phyloP scores from a whole-genome alignment of 2,888 invertebrate species.

The Spodoptera picta region DNA sequence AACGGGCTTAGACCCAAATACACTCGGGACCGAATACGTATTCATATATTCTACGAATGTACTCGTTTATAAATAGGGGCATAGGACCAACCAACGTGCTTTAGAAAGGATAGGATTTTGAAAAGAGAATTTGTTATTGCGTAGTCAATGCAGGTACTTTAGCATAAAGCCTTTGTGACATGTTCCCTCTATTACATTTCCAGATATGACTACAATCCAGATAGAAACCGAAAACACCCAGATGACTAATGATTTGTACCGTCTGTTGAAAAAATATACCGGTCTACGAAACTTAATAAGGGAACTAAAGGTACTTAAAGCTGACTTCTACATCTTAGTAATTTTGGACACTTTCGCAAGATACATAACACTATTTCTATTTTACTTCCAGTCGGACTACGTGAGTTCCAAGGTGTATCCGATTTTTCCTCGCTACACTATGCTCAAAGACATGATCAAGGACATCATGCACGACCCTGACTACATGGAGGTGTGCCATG shows the following conservation, averaged over 20 bases:
- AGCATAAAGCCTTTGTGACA: background rate
- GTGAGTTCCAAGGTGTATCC: conserved; percentile 97
- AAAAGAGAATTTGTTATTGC: background rate
- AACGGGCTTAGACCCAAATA: conserved; percentile 62
- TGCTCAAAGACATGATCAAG: conserved; percentile 99
- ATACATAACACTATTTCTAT: background rate
- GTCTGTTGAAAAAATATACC: conserved; percentile 96
- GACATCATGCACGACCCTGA: conserved; percentile 98
- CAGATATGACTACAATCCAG: conserved; percentile 97
- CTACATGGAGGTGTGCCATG: conserved; percentile 98
- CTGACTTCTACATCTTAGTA: no score
- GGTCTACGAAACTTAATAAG: conserved; percentile 96
- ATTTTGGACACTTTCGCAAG: no score
- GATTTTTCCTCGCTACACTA: conserved; percentile 97
- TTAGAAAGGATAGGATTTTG: background rate
- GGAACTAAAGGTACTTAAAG: conserved; percentile 92
- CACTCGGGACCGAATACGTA: conserved; percentile 27
- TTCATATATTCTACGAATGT: conserved; percentile 28
- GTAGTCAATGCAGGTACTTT: background rate
- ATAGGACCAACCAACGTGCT: background rate
- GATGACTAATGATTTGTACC: conserved; percentile 97
- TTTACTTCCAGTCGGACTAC: conserved; percentile 93
- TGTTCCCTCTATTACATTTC: conserved; percentile 62
- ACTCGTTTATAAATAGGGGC: conserved; percentile 12
- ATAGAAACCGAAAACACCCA: conserved; percentile 98